Evolutionary conservation across 1,140 invertebrate genomes (phyloP).

Genomic region (Zaprionus lachaisei): DNA sequence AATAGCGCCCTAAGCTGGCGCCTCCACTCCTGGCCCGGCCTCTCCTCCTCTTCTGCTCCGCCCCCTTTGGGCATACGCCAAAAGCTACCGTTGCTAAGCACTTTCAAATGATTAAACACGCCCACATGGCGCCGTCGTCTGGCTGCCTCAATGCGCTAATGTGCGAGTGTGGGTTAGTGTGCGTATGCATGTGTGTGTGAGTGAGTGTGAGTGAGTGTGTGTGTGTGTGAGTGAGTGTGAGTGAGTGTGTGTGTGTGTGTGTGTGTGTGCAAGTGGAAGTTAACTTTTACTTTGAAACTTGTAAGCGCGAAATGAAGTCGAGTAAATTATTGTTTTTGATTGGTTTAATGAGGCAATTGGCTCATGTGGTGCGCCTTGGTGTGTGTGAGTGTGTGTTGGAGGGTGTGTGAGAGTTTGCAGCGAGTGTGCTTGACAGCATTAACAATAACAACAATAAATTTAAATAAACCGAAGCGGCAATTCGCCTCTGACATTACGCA

Average conservation of each 20-base stretch:
- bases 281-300: conserved; percentile 45
- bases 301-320: conserved; percentile 49
- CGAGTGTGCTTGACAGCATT: conserved; percentile 31
- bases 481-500: conserved; percentile 30
- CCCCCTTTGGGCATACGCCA: neutral
- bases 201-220: too few relatives aligned
- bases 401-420: neutral
- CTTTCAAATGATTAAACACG: conserved; percentile 61
- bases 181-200: neutral
- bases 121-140: conserved; percentile 44
- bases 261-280: conserved; percentile 16
- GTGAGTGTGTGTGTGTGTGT: conserved; percentile 14
- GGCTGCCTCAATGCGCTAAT: conserved; percentile 18
- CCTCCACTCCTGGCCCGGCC: conserved; percentile 11
- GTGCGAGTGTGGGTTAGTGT: conserved; percentile 1
- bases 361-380: conserved; percentile 22
- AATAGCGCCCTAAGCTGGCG: conserved; percentile 20
- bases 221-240: conserved; percentile 20
- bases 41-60: neutral
- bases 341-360: conserved; percentile 57
- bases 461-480: conserved; percentile 52
- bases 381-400: neutral
- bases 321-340: conserved; percentile 76
- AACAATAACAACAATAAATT: conserved; percentile 72
- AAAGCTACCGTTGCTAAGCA: conserved; percentile 49